Evolutionary conservation across 2,113 vertebrate species (phyloP), one percentile per base, ranked within the genome.

Genomic region (Hemichromis elongatus): DNA sequence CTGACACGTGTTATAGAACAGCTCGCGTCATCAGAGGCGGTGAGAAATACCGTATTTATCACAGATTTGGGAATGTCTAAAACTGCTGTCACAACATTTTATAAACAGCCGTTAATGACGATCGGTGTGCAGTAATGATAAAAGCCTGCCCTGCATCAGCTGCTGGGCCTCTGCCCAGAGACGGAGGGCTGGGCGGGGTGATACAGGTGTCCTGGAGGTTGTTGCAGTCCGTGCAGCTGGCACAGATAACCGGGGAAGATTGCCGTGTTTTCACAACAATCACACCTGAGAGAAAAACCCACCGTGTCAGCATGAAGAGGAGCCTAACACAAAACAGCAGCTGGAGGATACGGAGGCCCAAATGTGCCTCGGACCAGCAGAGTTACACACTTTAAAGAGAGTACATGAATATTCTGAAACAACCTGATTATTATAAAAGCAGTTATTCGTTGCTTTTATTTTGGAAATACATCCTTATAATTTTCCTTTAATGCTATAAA

Each of bases 191-290:
- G 4, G 26, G 14, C 1, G 79, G 66, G 78, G 84, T 87, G 80
- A 89, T 47, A 16, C 42, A 61, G 54, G 82, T 55, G 82, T 45
- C 47, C 77, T 79, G 85, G 90, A 81, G 86, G 81, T 85, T 84
- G 90, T 73, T 91, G 63, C 82, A 77, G 77, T 88, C 54, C 54
- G 89, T 63, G 81, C 77, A 79, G 10, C 30, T 63, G 80, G 19
- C 82, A 53, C 77, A 50, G 56, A 59, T 45, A 83, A 84, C 75
- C 28, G 53, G 79, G 55, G 81, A 42, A n/a, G 68, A 93, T 93
- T 88, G 86, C 16, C 30, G 3, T 90, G 94, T 95, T 94, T 83
- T 81, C 93, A 94, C 89, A 96, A 96, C 94, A 96, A 92, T 52
- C 83, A 86, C 50, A 82, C 88, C 80, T 63, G 59, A 13, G 11